phyloP scores from a whole-genome alignment of 2,113 vertebrate species.

The Mesoclemmys tuberculata region DNA sequence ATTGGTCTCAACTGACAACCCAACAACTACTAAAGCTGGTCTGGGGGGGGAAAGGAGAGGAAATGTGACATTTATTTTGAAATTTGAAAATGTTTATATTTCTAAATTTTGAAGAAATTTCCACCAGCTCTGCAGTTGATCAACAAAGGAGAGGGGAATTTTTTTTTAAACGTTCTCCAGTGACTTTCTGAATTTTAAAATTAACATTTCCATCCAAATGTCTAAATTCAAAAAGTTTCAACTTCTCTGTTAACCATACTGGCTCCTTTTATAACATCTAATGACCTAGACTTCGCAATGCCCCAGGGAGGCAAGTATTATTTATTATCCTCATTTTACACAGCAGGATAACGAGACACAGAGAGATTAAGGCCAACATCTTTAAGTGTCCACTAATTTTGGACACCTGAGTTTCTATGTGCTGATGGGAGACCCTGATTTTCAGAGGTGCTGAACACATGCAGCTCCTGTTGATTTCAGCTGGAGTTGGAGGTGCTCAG shows the following conservation, averaged over 20 bases:
- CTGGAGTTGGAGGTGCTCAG: not conserved
- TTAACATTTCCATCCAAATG: not conserved
- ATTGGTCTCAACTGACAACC: not conserved
- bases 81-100: not conserved
- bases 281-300: not conserved
- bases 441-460: not conserved
- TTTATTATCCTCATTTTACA: not conserved
- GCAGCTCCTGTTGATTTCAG: not conserved
- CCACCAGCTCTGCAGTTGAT: not conserved
- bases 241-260: not conserved
- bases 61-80: not conserved
- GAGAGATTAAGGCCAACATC: not conserved
- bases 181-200: not conserved
- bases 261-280: not conserved
- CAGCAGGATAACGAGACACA: not conserved
- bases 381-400: not conserved
- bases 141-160: not conserved
- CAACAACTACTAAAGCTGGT: rapidly evolving
- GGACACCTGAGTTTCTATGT: not conserved
- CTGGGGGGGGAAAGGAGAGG: not conserved
- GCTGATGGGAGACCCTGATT: not conserved
- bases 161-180: not conserved
- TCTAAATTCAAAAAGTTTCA: not conserved
- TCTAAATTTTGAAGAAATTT: not conserved
- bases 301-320: not conserved